These are phyloP conservation scores for Phaetusa simplex DNA, from an alignment of 2,113 vertebrate species.

Conservation along the genomic window DNA sequence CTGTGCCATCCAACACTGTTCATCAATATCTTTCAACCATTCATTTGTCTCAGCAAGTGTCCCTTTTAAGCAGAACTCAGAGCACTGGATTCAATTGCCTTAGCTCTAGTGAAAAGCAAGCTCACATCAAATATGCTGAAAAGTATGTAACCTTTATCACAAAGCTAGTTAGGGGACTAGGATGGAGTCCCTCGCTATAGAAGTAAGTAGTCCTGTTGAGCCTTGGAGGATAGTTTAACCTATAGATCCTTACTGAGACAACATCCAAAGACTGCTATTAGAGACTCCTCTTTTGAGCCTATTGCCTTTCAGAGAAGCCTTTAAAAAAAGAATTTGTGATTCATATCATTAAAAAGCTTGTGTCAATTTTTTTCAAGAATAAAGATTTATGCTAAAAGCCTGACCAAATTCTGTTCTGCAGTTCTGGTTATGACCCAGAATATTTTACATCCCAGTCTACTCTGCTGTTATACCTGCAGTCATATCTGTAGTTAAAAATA, in stretches of 20 bases:
- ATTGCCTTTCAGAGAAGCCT: background rate
- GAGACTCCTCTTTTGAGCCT: background rate
- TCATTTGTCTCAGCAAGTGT: constrained; percentile 34
- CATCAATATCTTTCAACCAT: constrained; percentile 57
- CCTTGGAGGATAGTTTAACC: background rate
- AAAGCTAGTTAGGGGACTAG: constrained; percentile 6
- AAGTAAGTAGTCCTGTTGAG: constrained; percentile 24
- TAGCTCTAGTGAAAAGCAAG: constrained; percentile 11
- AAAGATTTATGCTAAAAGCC: background rate
- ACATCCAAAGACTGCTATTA: background rate
- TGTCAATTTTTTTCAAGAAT: background rate
- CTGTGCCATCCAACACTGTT: constrained; percentile 3
- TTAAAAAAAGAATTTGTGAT: background rate
- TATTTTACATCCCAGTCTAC: background rate
- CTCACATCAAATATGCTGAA: constrained; percentile 17
- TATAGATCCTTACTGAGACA: background rate
- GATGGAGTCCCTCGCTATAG: background rate
- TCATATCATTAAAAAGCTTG: background rate
- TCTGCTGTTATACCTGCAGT: background rate
- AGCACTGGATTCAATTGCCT: constrained; percentile 11
- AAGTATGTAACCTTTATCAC: background rate
- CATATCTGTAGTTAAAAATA: background rate
- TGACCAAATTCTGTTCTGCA: background rate
- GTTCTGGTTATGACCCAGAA: background rate
- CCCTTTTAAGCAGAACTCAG: constrained; percentile 38